Evolutionary conservation across 2,888 invertebrate genomes (phyloP).

Genomic region (Sycophila texana): DNA sequence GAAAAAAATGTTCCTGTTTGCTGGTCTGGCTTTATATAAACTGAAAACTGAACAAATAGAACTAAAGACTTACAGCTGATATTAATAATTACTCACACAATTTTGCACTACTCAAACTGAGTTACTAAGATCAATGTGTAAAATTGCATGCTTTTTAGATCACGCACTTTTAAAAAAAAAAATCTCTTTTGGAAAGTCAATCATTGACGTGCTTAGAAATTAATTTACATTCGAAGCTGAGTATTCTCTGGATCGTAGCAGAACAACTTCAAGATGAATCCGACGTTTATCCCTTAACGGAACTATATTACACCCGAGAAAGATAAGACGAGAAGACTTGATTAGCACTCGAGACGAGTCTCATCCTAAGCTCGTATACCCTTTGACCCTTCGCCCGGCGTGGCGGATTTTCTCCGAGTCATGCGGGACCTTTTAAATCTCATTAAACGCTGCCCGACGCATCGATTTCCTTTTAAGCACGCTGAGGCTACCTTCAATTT

Average conservation of each 20-base stretch:
- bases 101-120: no score
- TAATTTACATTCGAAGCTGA: not conserved
- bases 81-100: no score
- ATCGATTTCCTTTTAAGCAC: constrained; percentile 44
- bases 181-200: not conserved
- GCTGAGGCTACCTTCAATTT: constrained; percentile 50
- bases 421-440: constrained; percentile 51
- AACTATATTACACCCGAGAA: constrained; percentile 5
- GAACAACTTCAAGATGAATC: no score
- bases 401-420: constrained; percentile 30
- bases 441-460: constrained; percentile 47
- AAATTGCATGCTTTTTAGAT: no score
- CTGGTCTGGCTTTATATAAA: no score
- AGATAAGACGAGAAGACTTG: constrained; percentile 26
- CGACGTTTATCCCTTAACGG: no score
- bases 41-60: no score
- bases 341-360: constrained; percentile 44
- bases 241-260: no score
- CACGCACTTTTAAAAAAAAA: no score
- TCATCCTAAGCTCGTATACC: constrained; percentile 27
- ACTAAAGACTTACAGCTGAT: no score
- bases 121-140: no score
- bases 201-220: not conserved
- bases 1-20: no score
- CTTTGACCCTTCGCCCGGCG: constrained; percentile 28